Base-by-base conservation (phyloP, 2,113 vertebrate species). In the Rhea pennata region DNA sequence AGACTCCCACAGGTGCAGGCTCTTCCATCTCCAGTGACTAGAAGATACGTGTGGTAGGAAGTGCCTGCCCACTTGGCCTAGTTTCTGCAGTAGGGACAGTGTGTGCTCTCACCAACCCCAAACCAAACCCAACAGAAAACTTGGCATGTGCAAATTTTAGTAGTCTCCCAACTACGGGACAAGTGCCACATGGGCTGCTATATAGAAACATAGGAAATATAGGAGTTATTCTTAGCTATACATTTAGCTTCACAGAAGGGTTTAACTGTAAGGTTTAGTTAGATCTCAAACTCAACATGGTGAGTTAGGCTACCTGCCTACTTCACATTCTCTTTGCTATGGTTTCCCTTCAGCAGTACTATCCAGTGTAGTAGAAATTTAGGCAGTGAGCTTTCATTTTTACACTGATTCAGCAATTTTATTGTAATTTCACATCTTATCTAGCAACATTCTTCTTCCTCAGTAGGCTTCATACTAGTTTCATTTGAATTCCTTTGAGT, bases 21-120 rank as follows among this genome's bases (percentile, higher is more conserved):
- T 69, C 12, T 23, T 27, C 16, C 8, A 11, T 21, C 7, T 4
- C 42, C 11, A 6, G 19, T 54, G 50, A 9, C 15, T 54, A 61
- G 74, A 13, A 50, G 61, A 65, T 82, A 51, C 6, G 0, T 1
- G 19, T 14, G 20, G 7, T 24, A 13, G 80, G 73, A 31, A 76
- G 50, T 33, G 19, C 39, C 50, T 17, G 1, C 21, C 0, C 0
- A 0, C 15, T 14, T 16, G 29, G 10, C 12, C 40, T 50, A 1
- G 0, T 19, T 53, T 61, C 42, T 20, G 20, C 8, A 20, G 20
- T 54, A 77, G 61, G 50, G 26, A 69, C 20, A 31, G 12, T 0
- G 0, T 2, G 4, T 80, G 7, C 46, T 48, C 39, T 44, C 58
- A 82, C 14, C 40, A 9, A 12, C 48, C n/a, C 64, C 2, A 3